Evolutionary conservation across 2,797 vertebrate species (phyloP), one percentile per base, ranked within the genome.

Genomic region (Chloroceryle inda): DNA sequence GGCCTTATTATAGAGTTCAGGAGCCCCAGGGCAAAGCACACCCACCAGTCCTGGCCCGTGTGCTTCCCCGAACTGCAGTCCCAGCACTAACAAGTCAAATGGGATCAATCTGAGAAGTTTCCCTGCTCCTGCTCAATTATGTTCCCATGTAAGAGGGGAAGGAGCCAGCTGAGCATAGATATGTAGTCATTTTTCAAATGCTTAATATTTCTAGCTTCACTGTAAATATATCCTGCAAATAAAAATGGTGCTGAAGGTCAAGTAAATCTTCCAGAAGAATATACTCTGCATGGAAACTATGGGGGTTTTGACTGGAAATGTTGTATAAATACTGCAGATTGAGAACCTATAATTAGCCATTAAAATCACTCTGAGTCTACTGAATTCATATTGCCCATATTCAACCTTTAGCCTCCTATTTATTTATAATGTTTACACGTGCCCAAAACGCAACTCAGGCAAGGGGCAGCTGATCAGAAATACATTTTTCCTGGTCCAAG

Each of bases 201-300:
- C 52, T 67, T 79, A 47, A 49, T 91, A 94, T 76, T 96, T 89
- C 76, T 71, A 93, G 79, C 61, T 79, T 63, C 61, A 56, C 69
- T 87, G 61, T 95, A 93, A 96, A 94, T 95, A 92, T 35, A 94
- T 85, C 89, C 94, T 85, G 77, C 89, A 96, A 83, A 90, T 82
- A 96, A 95, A 97, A 96, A 96, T 58, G 88, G 92, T 94, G 91
- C 80, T 94, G 66, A 92, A 94, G 89, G 94, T 95, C 89, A 92
- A 94, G 77, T 64, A 95, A 95, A 94, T 86, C 88, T 80, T 96
- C 74, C 63, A 94, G 89, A 73, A 95, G 80, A 95, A 74, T 38
- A 91, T 31, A 45, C n/a, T 79, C 85, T 63, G 40, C 59, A 64
- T 67, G 89, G 91, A 96, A 96, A 96, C 59, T 76, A 22, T 10